phyloP scores from a whole-genome alignment of 2,888 invertebrate species.

The Metacarcinus magister region DNA sequence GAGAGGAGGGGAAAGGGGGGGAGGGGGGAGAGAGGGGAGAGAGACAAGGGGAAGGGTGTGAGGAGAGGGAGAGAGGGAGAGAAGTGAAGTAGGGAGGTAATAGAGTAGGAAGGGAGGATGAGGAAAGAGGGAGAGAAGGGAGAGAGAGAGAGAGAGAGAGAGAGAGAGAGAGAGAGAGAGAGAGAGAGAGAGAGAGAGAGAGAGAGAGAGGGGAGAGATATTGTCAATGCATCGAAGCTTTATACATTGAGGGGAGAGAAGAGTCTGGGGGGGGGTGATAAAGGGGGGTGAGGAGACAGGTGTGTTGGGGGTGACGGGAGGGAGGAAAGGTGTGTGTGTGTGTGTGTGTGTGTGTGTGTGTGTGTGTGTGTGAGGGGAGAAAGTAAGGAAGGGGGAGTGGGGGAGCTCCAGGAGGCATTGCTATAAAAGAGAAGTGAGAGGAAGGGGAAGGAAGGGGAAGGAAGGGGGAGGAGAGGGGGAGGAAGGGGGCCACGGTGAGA shows the following conservation, averaged over 20 bases:
- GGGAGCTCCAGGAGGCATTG: neutral
- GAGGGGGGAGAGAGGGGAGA: neutral
- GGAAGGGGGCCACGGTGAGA: neutral
- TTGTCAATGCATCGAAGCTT: neutral
- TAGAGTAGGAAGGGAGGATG: neutral
- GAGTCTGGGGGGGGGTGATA: neutral
- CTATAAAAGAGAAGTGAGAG: neutral
- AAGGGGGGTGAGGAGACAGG: neutral
- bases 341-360: slow-evolving; percentile 43
- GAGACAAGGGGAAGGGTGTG: neutral
- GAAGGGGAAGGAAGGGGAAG: neutral
- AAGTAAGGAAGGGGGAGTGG: neutral
- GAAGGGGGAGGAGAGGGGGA: neutral
- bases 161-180: neutral
- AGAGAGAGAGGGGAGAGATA: neutral
- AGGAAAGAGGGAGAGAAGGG: neutral
- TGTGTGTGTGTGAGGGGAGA: neutral
- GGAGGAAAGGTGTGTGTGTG: slow-evolving; percentile 11
- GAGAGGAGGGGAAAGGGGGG: neutral
- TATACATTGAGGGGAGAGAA: neutral
- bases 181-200: too few relatives aligned
- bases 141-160: neutral
- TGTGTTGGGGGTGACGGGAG: neutral
- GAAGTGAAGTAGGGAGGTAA: neutral
- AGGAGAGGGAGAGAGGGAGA: neutral